phyloP scores from a whole-genome alignment of 1,140 invertebrate genomes.

The Drosophila dunni region DNA sequence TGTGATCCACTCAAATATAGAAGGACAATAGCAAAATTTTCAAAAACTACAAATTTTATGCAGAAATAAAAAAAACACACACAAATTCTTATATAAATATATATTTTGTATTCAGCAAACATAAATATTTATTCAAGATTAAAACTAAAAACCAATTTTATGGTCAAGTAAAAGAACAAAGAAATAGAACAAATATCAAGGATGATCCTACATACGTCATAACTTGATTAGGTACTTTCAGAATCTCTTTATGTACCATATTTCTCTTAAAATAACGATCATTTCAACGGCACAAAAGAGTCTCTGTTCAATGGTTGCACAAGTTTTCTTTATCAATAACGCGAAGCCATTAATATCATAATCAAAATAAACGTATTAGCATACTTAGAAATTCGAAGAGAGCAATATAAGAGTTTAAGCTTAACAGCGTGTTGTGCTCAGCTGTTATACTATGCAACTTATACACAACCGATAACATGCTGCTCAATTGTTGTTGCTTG shows the following conservation, averaged over 20 bases:
- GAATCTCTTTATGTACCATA: background rate
- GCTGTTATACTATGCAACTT: slow-evolving; percentile 11
- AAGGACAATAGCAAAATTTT: slow-evolving; percentile 1
- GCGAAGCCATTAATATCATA: background rate
- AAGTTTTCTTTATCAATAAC: slow-evolving; percentile 4
- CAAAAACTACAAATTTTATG: background rate
- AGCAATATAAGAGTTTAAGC: slow-evolving; percentile 10
- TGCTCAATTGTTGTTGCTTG: background rate
- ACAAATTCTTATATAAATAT: background rate
- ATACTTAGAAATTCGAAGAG: slow-evolving; percentile 15
- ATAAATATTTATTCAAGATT: slow-evolving; percentile 6
- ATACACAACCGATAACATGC: slow-evolving; percentile 15
- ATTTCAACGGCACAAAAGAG: background rate
- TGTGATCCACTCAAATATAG: background rate
- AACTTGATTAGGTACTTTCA: background rate
- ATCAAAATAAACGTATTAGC: slow-evolving; percentile 1
- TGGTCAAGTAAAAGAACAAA: background rate
- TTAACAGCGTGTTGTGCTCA: slow-evolving; percentile 8
- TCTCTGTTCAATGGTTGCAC: background rate
- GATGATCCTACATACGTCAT: background rate
- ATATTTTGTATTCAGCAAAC: background rate
- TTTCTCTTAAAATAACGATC: slow-evolving; percentile 3
- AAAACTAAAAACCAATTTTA: background rate
- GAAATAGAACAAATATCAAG: background rate
- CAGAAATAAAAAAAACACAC: background rate